Base-by-base conservation (phyloP, 2,797 vertebrate species). In the Melanotaenia boesemani region DNA sequence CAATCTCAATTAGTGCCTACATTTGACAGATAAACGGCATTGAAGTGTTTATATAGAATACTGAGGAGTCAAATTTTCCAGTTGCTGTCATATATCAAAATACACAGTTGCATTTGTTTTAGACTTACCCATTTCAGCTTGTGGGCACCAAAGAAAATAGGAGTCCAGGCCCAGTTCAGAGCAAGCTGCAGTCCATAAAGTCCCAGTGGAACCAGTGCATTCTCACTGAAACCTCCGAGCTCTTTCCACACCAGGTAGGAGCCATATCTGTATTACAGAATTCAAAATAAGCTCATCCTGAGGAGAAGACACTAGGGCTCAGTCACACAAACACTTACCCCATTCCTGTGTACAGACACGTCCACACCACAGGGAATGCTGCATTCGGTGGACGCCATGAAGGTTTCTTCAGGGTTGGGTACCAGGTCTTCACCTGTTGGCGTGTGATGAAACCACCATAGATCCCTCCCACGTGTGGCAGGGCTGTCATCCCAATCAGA, bases 221-320 rank as follows among this genome's bases (percentile, higher is more conserved):
- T 91, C 76, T 94, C 86, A 61, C 83, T 94, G 70, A 96, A 96
- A 76, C 97, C 96, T 0, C 95, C 96, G 34, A 97, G 94, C 70
- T 97, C 96, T 3, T 94, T 97, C 96, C 96, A 98, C 5, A 98
- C 88, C 86, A 97, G 90, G 86, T 97, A 98, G 57, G 97, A 98
- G 52, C 95, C 95, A 1, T 97, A 97, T 12, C 97, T 98, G 66
- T 3, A 34, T 0, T 4, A 48, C 3, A 54, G 9, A 2, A 58
- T 54, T 6, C 0, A 50, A 65, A 34, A 67, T 0, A 34, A 3
- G 1, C 5, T 26, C 0, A 10, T 7, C 50, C 2, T 37, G 2
- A 54, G 10, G 34, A 63, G 4, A 9, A 52, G 15, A 67, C 12
- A 10, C 8, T 5, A 28, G 8, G 16, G 50, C 5, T 30, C 32